Base-by-base conservation (phyloP, 2,797 vertebrate species). In the Coregonus ussuriensis region DNA sequence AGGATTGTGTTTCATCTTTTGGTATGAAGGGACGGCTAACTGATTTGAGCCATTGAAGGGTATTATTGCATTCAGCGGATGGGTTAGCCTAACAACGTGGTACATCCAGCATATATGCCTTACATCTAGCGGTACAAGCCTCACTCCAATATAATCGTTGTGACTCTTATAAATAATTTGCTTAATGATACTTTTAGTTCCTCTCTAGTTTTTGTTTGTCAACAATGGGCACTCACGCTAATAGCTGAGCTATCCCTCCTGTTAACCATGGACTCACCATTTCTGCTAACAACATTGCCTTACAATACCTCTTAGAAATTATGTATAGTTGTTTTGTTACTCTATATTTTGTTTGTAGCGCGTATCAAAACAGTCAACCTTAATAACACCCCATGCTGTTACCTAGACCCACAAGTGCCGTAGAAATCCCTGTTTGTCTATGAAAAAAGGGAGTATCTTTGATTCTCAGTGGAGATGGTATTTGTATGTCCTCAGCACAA, bases 371-470 rank as follows among this genome's bases (percentile, higher is more conserved):
- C 56, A 37, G 54, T 74, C 62, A 18, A 81, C 79, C 75, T 77
- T 71, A 81, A 77, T 33, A 52, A 74, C 41, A 31, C 79, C 72
- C 75, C 72, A 73, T 77, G 72, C 75, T 74, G 51, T 81, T 74
- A 77, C 70, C 13, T 15, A 77, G 68, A 81, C 79, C 72, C 52
- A 67, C 62, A 81, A 79, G 82, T 87, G 84, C 82, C 81, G 81
- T 82, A 85, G 70, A n/a, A n/a, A n/a, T n/a, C 41, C 63, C 68
- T 16, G 31, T 69, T 54, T 77, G 69, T 79, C 76, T 76, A 71
- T 76, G 71, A 68, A 33, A 56, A 72, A 56, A 72, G 18, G 18
- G n/a, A 18, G 1, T 72, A 59, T 63, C 76, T 77, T n/a, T 72
- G 51, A 76, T 41, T 65, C 4, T 56, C 13, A 21, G 4, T 68